Evolutionary conservation across 2,113 vertebrate species (phyloP).

Genomic region (Cinclus mexicanus): DNA sequence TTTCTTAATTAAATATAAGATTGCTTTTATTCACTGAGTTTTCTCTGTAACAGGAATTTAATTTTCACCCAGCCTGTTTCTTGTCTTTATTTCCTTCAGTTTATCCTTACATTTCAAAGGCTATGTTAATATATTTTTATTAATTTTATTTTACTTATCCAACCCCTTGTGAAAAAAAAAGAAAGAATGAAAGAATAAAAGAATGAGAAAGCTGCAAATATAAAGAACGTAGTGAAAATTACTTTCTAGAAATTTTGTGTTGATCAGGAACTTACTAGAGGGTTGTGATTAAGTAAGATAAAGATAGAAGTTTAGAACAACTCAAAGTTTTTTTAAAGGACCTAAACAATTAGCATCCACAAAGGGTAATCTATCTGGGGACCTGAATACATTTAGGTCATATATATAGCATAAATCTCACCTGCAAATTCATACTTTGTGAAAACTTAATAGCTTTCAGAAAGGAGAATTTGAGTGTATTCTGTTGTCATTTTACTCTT

Average conservation of each 20-base stretch:
- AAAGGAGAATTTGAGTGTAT: neutral
- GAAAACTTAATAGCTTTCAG: constrained; percentile 29
- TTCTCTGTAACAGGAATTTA: neutral
- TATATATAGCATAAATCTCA: constrained; percentile 8
- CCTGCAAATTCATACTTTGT: constrained; percentile 27
- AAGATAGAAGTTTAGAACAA: constrained; percentile 31
- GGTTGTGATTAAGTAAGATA: neutral
- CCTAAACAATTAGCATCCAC: constrained; percentile 9
- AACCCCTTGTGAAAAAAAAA: neutral
- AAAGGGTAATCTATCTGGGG: neutral
- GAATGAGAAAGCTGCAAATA: neutral
- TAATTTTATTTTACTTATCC: neutral
- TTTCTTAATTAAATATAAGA: constrained; percentile 58
- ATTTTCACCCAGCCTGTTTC: neutral
- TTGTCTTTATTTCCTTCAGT: neutral
- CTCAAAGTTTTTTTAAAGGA: constrained; percentile 24
- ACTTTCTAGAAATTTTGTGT: constrained; percentile 19
- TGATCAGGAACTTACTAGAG: neutral
- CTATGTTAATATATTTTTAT: neutral
- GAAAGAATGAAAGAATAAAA: neutral
- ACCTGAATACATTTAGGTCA: neutral
- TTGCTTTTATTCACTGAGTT: neutral
- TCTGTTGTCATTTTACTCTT: neutral
- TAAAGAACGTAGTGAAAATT: constrained; percentile 6
- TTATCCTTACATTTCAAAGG: constrained; percentile 17